phyloP scores from a whole-genome alignment of 2,113 vertebrate species.

The Zosterops hypoxanthus region DNA sequence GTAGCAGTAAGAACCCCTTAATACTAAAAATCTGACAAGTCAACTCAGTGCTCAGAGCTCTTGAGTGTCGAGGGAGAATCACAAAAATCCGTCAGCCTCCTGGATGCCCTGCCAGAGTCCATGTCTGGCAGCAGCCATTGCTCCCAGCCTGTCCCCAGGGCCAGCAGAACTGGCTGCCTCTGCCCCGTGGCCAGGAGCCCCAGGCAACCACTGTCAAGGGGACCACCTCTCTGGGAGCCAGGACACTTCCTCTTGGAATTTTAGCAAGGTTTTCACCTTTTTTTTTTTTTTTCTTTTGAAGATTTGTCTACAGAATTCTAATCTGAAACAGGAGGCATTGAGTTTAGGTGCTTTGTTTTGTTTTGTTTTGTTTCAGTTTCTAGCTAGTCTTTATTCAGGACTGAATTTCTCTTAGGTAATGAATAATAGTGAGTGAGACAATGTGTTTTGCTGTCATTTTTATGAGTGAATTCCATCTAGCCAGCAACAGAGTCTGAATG shows the following conservation, averaged over 20 bases:
- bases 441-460: conserved; percentile 17
- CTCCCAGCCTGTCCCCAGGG: background rate
- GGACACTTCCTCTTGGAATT: background rate
- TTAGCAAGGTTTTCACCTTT: background rate
- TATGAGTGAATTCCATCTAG: background rate
- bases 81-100: background rate
- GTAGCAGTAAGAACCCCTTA: background rate
- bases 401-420: background rate
- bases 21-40: background rate
- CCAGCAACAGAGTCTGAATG: background rate
- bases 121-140: background rate
- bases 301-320: background rate
- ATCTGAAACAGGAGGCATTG: background rate
- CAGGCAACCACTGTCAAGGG: rapidly evolving
- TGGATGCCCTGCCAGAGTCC: rapidly evolving
- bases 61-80: background rate
- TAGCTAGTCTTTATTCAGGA: background rate
- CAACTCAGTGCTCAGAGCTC: background rate
- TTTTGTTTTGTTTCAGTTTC: background rate
- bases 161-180: background rate
- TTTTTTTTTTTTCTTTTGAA: background rate
- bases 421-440: background rate
- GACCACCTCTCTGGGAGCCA: background rate
- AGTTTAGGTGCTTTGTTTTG: background rate
- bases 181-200: background rate